Evolutionary conservation across 2,888 invertebrate genomes (phyloP), one percentile per base, ranked within the genome.

Genomic region (Cinara cedri): DNA sequence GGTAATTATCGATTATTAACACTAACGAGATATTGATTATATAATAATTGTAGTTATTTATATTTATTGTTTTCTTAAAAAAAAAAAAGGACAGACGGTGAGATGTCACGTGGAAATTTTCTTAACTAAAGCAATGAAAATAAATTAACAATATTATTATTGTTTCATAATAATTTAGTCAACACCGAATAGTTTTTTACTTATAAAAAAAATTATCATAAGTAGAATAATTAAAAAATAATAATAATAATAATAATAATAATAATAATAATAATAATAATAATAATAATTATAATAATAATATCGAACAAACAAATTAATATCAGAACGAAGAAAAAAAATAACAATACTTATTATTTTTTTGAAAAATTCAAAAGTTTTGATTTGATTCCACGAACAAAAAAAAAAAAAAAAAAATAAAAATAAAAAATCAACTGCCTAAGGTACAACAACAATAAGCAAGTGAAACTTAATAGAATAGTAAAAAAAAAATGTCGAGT

Each of bases 1-100:
- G 78, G 78, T 78, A 70, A 51, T 78, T 70, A 78, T 78, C 70
- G 78, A 78, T 78, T 78, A 78, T 78, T 78, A 78, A 78, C 51
- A 70, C 78, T 78, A 78, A 78, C 78, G 78, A 78, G 57, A 78
- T 78, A 78, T 78, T 78, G 68, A 78, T 78, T 78, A 78, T 34
- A 34, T 78, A 60, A 68, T 78, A 78, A 62, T 78, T 78, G 60
- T 78, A 70, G 70, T 78, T 78, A 72, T 60, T 72, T 72, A 78
- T 68, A 78, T 68, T 68, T 68, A 63, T 75, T 54, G 51, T 78
- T 60, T 78, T 70, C 70, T 62, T 68, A 66, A 65, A 75, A 72
- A 78, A 66, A 65, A 75, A 72, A 78, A 78, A 78, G 60, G 57
- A 60, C 60, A 78, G 78, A 78, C 78, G 68, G 68, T 78, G 78